Percentiles rank a stretch among this genome's conserved stretches.
These are phyloP conservation scores for Hirtodrosophila histrioides DNA, from an alignment of 2,888 invertebrate genomes.

Conservation along the genomic window DNA sequence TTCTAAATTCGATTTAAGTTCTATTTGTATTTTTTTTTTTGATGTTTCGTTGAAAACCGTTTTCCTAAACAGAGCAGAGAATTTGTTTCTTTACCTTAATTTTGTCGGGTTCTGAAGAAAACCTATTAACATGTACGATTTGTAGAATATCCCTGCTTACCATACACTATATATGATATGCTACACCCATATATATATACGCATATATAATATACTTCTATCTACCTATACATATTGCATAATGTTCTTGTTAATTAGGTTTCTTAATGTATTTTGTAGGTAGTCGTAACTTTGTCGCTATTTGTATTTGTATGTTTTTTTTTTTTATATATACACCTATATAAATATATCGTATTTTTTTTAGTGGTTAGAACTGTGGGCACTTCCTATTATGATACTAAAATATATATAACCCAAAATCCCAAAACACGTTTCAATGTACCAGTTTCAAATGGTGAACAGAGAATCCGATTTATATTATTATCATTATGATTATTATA, in stretches of 20 bases:
- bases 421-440: slow-evolving; percentile 32
- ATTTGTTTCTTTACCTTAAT: slow-evolving; percentile 19
- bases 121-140: not conserved
- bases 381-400: slow-evolving; percentile 60
- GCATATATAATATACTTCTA: slow-evolving; percentile 33
- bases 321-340: slow-evolving; percentile 21
- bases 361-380: slow-evolving; percentile 32
- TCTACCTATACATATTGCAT: slow-evolving; percentile 34
- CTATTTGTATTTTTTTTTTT: slow-evolving; percentile 9
- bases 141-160: slow-evolving; percentile 46
- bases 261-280: slow-evolving; percentile 72
- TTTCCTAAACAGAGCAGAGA: slow-evolving; percentile 46
- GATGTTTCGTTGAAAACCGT: slow-evolving; percentile 5
- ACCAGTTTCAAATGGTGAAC: slow-evolving; percentile 32
- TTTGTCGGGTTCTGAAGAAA: too few relatives aligned
- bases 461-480: slow-evolving; percentile 28
- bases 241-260: slow-evolving; percentile 72
- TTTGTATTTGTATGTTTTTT: slow-evolving; percentile 17
- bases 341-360: slow-evolving; percentile 7
- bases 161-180: slow-evolving; percentile 30
- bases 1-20: slow-evolving; percentile 22
- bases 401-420: slow-evolving; percentile 22
- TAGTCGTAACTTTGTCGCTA: slow-evolving; percentile 49
- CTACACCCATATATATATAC: slow-evolving; percentile 22
- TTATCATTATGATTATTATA: slow-evolving; percentile 20